Conservation (phyloP, 2,797 vertebrate genomes). For the Platyrinchus mystaceus region DNA sequence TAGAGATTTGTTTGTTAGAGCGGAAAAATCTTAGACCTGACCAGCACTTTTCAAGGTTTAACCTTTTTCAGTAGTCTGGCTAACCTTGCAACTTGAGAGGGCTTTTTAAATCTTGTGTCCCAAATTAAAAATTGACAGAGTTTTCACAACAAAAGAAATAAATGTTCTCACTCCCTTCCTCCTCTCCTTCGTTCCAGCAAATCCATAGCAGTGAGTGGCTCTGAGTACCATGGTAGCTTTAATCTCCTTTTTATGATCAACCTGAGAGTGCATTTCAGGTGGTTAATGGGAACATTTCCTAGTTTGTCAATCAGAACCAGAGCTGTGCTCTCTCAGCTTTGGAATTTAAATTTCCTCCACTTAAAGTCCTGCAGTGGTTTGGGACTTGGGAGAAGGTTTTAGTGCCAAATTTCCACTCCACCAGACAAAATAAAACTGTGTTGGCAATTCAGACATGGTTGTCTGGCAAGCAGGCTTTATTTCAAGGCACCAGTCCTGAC, state of each 20-base stretch:
- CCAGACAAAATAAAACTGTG: constrained; percentile 75
- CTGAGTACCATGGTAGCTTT: constrained; percentile 14
- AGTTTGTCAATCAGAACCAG: constrained; percentile 69
- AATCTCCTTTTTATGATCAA: constrained; percentile 65
- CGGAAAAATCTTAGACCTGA: not conserved
- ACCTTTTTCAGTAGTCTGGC: not conserved
- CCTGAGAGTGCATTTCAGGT: constrained; percentile 55
- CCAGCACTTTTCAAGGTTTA: not conserved
- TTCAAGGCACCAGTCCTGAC: constrained; percentile 63
- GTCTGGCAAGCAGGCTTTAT: constrained; percentile 63
- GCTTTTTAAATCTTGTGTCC: not conserved
- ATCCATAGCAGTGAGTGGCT: not conserved
- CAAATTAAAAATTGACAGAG: not conserved
- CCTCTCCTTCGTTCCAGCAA: not conserved
- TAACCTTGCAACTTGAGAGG: not conserved
- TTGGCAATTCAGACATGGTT: constrained; percentile 63
- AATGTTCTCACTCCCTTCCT: not conserved
- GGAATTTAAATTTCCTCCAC: constrained; percentile 66
- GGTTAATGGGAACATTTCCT: constrained; percentile 67
- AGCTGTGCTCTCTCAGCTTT: constrained; percentile 40
- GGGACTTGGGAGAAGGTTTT: constrained; percentile 60
- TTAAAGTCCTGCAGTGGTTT: constrained; percentile 70
- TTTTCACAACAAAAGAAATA: constrained; percentile 1
- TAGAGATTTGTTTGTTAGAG: not conserved
- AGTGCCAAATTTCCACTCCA: constrained; percentile 71